Percentiles rank a stretch among this genome's conserved stretches.
Conservation (phyloP, 2,113 vertebrate species). For the Dasyornis broadbenti region DNA sequence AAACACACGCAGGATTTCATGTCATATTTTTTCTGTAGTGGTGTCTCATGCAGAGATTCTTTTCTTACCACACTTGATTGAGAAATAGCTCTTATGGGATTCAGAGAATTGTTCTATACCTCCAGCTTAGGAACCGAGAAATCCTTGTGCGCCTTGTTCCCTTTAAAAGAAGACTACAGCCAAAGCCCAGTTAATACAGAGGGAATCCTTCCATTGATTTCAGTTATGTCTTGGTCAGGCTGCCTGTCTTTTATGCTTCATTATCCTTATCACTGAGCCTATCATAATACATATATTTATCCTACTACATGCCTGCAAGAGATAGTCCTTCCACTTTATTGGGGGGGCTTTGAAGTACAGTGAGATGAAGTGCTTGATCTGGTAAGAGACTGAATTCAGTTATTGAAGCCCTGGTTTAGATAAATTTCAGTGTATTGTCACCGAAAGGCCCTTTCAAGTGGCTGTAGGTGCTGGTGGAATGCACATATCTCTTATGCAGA, state of each 20-base stretch:
- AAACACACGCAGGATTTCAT: background rate
- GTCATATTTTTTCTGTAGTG: background rate
- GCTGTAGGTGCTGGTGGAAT: background rate
- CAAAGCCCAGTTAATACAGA: constrained; percentile 34
- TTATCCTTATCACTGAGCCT: background rate
- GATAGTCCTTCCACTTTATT: background rate
- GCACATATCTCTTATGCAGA: background rate
- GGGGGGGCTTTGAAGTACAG: background rate
- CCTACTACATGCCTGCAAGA: background rate
- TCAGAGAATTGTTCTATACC: constrained; percentile 14
- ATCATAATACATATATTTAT: background rate
- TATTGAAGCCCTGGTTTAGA: background rate
- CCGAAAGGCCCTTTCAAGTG: background rate
- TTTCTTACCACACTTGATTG: constrained; percentile 32
- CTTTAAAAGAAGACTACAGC: background rate
- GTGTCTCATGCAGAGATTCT: constrained; percentile 19
- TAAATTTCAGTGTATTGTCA: background rate
- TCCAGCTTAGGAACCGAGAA: background rate
- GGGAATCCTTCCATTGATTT: constrained; percentile 22
- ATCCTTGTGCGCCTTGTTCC: background rate
- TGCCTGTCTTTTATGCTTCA: background rate
- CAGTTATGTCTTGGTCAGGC: background rate
- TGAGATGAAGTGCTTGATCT: background rate
- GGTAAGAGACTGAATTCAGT: background rate
- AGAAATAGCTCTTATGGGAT: constrained; percentile 33